Evolutionary conservation across 2,797 vertebrate genomes (phyloP).

Genomic region (Morus bassanus): DNA sequence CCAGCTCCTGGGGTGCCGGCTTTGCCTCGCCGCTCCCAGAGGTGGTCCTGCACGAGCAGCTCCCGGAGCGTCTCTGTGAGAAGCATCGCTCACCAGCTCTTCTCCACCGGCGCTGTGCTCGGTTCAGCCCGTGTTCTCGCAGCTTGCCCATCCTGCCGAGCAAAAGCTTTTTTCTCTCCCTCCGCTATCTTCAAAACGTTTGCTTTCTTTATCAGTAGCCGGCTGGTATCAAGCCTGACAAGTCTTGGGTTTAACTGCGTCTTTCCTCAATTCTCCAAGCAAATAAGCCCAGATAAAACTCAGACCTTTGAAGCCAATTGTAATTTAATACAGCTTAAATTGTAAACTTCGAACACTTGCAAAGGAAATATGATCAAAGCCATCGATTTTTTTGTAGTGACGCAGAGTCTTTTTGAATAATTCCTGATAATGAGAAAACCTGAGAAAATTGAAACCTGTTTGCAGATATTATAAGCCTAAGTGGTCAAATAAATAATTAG

Average conservation of each 20-base stretch:
- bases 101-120: rapidly evolving
- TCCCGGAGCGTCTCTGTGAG: rapidly evolving
- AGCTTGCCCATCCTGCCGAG: rapidly evolving
- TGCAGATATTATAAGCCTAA: slow-evolving; percentile 18
- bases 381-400: slow-evolving; percentile 29
- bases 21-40: neutral
- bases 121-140: rapidly evolving
- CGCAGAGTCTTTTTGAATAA: slow-evolving; percentile 35
- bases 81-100: rapidly evolving
- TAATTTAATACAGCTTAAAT: slow-evolving; percentile 50
- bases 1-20: neutral
- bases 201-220: neutral
- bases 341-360: slow-evolving; percentile 28
- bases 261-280: neutral
- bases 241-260: neutral
- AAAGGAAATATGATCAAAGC: slow-evolving; percentile 53
- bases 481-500: slow-evolving; percentile 35
- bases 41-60: neutral
- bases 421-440: slow-evolving; percentile 28
- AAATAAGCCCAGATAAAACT: slow-evolving; percentile 29
- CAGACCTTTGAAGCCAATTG: slow-evolving; percentile 33
- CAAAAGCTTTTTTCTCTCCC: neutral
- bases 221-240: neutral
- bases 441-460: neutral
- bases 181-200: neutral